Base-by-base conservation (phyloP, 2,888 invertebrate genomes). In the Drosophila incognita region DNA sequence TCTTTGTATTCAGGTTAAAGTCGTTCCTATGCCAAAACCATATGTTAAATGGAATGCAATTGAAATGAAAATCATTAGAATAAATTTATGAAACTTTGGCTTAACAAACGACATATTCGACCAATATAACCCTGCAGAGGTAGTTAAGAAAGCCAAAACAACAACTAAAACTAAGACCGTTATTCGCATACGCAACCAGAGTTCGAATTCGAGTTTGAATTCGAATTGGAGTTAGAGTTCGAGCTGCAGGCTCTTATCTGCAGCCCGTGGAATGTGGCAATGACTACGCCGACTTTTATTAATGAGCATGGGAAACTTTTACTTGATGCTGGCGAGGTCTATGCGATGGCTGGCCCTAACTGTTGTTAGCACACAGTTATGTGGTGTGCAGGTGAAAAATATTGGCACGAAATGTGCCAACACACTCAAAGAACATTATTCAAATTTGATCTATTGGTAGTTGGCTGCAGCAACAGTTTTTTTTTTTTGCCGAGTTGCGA, bases 291-390 rank as follows among this genome's bases (percentile, higher is more conserved):
- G 51, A 31, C n/a, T 35, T 48, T 24, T 51, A 64, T 60, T 66
- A 46, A 63, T 60, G 78, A 54, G 62, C 78, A 58, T 60, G 69
- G 62, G 52, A 53, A 72, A 78, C 72, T 80, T 74, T 66, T 62
- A 69, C 61, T 66, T 49, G 56, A 42, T 31, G 72, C 65, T 33
- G 64, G 46, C 51, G 29, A 10, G 48, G n/a, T 57, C 69, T 58
- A 52, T 70, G 36, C 40, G 54, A 52, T 49, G 61, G 33, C 15
- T 61, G n/a, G 36, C 48, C 36, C 27, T 66, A 70, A 74, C 75
- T 59, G 75, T 70, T 58, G 59, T 54, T 69, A 48, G 38, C 74
- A 52, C 40, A 36, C 51, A 38, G 59, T 54, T 49, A 52, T 48
- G 38, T 48, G n/a, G n/a, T 48, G 15, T 18, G 27, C 31, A 35